Evolutionary conservation across 2,113 vertebrate species (phyloP).

Genomic region (Malurus cyaneus): DNA sequence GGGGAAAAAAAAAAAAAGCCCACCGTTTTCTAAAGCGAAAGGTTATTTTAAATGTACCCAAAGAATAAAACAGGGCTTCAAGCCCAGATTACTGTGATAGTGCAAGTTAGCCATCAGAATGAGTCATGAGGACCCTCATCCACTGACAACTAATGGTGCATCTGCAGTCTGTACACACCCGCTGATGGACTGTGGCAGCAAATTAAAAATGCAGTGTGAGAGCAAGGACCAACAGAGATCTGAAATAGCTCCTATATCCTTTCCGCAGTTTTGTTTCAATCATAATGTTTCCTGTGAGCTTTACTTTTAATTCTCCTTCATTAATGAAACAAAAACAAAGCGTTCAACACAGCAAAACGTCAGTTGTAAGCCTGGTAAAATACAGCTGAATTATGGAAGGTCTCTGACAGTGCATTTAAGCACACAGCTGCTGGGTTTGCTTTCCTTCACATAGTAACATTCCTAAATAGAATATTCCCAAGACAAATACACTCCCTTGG

Average conservation of each 20-base stretch:
- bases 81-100: conserved; percentile 44
- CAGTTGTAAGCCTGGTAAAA: neutral
- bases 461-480: neutral
- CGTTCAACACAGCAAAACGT: neutral
- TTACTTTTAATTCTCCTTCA: neutral
- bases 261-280: neutral
- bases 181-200: conserved; percentile 78
- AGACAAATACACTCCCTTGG: neutral
- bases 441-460: neutral
- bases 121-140: conserved; percentile 68
- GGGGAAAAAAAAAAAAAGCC: neutral
- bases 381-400: neutral
- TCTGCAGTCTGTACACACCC: conserved; percentile 45
- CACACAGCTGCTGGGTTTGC: neutral
- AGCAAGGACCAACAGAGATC: conserved; percentile 52
- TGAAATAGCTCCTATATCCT: conserved; percentile 48
- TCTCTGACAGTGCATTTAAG: neutral
- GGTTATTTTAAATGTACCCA: conserved; percentile 32
- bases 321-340: neutral
- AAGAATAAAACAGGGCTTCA: conserved; percentile 35
- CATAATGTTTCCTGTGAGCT: neutral
- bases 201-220: conserved; percentile 81
- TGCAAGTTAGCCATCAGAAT: conserved; percentile 69
- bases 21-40: neutral
- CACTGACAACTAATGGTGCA: conserved; percentile 67